Evolutionary conservation across 2,888 invertebrate genomes (phyloP).

Genomic region (Eristalinus sepulchralis): DNA sequence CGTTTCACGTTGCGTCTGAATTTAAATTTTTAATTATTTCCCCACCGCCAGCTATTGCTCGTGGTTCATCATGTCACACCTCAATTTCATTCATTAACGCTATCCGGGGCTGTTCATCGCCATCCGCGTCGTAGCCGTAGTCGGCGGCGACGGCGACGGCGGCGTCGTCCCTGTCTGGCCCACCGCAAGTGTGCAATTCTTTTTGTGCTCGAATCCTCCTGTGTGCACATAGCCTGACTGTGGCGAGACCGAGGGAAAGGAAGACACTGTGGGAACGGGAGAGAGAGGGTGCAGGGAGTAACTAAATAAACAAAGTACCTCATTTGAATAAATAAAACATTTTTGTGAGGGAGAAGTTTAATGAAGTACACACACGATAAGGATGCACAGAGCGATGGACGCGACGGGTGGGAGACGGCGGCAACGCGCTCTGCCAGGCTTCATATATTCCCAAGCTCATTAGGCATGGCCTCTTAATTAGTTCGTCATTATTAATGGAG

Average conservation of each 20-base stretch:
- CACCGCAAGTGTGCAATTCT: conserved; percentile 27
- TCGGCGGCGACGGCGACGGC: neutral
- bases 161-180: neutral
- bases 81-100: conserved; percentile 64
- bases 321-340: conserved; percentile 65
- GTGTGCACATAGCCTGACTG: neutral
- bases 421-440: neutral
- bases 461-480: conserved; percentile 65
- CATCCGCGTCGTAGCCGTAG: neutral
- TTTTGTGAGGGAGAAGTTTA: conserved; percentile 49
- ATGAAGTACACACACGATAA: conserved; percentile 53
- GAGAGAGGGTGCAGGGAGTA: neutral
- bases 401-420: neutral
- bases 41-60: neutral
- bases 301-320: conserved; percentile 61
- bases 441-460: conserved; percentile 50
- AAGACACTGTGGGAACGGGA: too few relatives aligned
- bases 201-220: neutral
- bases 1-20: conserved; percentile 7
- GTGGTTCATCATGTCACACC: conserved; percentile 57
- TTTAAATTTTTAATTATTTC: conserved; percentile 66
- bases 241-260: too few relatives aligned
- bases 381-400: conserved; percentile 24
- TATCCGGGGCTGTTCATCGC: conserved; percentile 16
- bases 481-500: conserved; percentile 64